Conservation (phyloP, 2,797 vertebrate genomes). For the Anguilla marmorata region DNA sequence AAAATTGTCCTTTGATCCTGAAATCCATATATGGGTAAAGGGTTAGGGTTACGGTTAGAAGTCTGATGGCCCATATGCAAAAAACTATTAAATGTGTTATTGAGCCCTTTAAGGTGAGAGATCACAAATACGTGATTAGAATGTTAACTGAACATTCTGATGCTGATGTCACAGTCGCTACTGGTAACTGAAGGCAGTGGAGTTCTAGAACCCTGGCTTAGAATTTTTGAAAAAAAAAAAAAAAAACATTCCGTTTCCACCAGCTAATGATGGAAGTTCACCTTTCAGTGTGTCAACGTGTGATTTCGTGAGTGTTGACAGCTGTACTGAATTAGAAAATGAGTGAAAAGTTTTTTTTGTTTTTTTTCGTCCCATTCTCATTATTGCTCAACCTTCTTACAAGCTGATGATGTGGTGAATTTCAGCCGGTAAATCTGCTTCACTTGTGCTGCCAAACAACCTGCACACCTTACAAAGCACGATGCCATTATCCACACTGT, state of each 20-base stretch:
- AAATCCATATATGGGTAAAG: too few species aligned
- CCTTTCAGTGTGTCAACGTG: neutral
- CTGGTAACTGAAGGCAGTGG: too few species aligned
- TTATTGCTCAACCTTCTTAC: neutral
- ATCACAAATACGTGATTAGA: too few species aligned
- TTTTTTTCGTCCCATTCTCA: neutral
- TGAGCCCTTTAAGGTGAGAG: too few species aligned
- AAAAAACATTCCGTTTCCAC: neutral
- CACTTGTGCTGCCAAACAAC: neutral
- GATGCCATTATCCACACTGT: neutral
- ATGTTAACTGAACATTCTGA: too few species aligned
- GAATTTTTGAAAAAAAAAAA: too few species aligned
- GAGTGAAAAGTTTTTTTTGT: neutral
- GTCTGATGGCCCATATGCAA: too few species aligned
- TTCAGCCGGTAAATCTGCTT: neutral
- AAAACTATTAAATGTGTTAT: too few species aligned
- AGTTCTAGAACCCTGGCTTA: too few species aligned
- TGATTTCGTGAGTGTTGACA: neutral
- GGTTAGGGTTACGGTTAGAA: too few species aligned
- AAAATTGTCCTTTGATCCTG: too few species aligned
- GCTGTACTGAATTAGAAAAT: neutral
- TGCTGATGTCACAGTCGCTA: too few species aligned
- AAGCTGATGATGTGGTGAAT: neutral
- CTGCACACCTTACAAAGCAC: neutral
- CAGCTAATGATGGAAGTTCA: neutral